Evolutionary conservation across 2,113 vertebrate species (phyloP).

Genomic region (Nothobranchius furzeri): DNA sequence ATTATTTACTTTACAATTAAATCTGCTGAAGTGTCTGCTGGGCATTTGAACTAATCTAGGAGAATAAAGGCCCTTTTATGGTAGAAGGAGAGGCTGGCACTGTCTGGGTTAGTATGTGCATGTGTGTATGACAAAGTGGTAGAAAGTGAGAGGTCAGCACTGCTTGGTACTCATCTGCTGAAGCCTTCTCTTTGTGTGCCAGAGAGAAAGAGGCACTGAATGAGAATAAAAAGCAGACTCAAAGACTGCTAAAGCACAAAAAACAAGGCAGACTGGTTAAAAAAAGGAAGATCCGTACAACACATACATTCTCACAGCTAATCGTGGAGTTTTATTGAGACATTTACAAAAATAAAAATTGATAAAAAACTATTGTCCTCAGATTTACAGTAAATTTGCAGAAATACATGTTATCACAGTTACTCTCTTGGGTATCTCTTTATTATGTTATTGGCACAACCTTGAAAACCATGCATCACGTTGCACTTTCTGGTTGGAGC

Average conservation of each 20-base stretch:
- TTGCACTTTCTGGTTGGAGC: no score
- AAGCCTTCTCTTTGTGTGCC: conserved; percentile 40
- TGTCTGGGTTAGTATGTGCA: conserved; percentile 39
- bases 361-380: not conserved
- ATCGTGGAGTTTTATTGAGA: conserved; percentile 9
- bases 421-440: not conserved
- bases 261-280: conserved; percentile 8
- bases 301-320: conserved; percentile 7
- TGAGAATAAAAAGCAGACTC: conserved; percentile 8
- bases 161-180: conserved; percentile 60
- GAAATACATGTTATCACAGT: not conserved
- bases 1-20: no score
- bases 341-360: not conserved
- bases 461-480: not conserved
- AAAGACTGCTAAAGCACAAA: conserved; percentile 21
- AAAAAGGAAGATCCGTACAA: conserved; percentile 20
- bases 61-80: conserved; percentile 56
- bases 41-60: no score
- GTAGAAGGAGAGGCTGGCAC: conserved; percentile 56
- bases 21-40: no score
- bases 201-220: not conserved
- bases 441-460: no score
- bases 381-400: not conserved
- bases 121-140: conserved; percentile 37
- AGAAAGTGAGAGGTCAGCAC: conserved; percentile 52